Conservation (phyloP, 2,888 invertebrate genomes). For the Diaphora mendica region DNA sequence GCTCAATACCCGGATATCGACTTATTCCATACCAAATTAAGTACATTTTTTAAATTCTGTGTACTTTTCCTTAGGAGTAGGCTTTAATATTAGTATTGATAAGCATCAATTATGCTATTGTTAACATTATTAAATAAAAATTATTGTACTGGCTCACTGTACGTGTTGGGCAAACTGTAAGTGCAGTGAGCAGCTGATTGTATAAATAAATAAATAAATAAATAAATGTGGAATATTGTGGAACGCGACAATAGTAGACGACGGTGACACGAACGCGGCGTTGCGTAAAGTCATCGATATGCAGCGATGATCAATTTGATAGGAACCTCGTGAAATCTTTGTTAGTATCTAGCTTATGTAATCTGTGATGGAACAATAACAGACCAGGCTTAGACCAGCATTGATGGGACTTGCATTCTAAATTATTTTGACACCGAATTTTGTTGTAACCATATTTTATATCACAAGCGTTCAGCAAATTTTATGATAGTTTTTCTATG, state of each 20-base stretch:
- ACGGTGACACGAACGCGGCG: slow-evolving; percentile 47
- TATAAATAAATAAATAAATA: too few species aligned
- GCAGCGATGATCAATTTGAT: slow-evolving; percentile 70
- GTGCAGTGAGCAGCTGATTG: too few species aligned
- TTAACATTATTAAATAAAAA: too few species aligned
- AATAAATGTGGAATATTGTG: slow-evolving; percentile 29
- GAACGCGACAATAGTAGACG: slow-evolving; percentile 33
- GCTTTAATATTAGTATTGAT: too few species aligned
- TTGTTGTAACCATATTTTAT: not conserved
- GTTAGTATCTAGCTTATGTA: slow-evolving; percentile 60
- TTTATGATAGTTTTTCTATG: not conserved
- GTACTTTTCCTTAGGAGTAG: too few species aligned
- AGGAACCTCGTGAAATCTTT: slow-evolving; percentile 61
- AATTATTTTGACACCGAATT: slow-evolving; percentile 3
- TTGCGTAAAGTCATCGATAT: slow-evolving; percentile 76
- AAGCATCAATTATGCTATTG: too few species aligned
- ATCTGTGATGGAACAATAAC: slow-evolving; percentile 59
- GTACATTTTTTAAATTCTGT: too few species aligned
- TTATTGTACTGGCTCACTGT: too few species aligned
- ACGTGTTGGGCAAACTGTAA: too few species aligned
- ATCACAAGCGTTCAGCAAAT: not conserved
- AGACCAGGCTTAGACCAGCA: slow-evolving; percentile 24
- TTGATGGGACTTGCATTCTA: slow-evolving; percentile 15
- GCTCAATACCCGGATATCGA: too few species aligned
- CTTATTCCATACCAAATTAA: too few species aligned